phyloP scores from a whole-genome alignment of 2,888 invertebrate genomes.

The Cheilosia urbana region DNA sequence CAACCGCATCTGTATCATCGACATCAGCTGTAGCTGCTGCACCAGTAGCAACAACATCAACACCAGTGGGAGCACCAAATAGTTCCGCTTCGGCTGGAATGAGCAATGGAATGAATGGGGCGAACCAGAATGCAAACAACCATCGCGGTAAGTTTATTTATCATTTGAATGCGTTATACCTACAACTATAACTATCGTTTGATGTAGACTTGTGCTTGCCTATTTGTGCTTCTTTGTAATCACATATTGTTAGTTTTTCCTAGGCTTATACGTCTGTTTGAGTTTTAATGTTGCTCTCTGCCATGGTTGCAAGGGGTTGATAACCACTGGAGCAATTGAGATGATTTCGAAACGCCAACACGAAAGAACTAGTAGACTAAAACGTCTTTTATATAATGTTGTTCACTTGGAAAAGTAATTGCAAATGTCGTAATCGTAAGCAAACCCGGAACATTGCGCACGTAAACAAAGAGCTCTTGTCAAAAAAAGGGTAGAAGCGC shows the following conservation, averaged over 20 bases:
- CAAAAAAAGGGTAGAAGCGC: no score
- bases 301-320: slow-evolving; percentile 16
- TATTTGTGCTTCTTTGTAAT: slow-evolving; percentile 23
- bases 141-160: slow-evolving; percentile 76
- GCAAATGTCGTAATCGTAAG: background rate
- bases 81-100: slow-evolving; percentile 72
- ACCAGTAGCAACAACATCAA: slow-evolving; percentile 28
- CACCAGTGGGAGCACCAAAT: slow-evolving; percentile 56
- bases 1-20: slow-evolving; percentile 43
- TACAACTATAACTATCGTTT: slow-evolving; percentile 23
- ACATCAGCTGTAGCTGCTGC: slow-evolving; percentile 35
- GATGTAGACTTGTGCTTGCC: background rate
- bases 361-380: slow-evolving; percentile 40
- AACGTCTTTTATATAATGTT: background rate
- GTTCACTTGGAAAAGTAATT: background rate
- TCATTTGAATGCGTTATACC: slow-evolving; percentile 44
- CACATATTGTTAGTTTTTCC: slow-evolving; percentile 24
- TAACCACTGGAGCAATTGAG: slow-evolving; percentile 60
- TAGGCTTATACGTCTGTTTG: slow-evolving; percentile 3
- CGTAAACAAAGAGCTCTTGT: no score
- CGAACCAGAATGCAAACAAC: slow-evolving; percentile 71
- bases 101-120: slow-evolving; percentile 70
- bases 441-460: no score
- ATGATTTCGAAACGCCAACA: slow-evolving; percentile 30
- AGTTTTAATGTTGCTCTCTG: background rate